Conservation (phyloP, 2,888 invertebrate genomes). For the Gastrophysa polygoni region DNA sequence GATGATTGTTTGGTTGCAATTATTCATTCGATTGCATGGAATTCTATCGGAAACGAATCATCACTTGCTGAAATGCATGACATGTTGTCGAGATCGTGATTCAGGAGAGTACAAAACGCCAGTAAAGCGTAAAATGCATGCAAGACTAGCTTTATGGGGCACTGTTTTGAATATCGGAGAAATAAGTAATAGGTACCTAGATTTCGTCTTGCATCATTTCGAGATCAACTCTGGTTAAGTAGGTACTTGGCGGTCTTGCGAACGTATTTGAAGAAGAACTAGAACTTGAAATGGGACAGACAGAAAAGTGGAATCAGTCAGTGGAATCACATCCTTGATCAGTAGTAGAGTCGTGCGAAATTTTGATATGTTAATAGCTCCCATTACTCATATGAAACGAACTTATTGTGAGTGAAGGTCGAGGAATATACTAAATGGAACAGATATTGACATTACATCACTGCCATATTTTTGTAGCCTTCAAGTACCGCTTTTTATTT, state of each 20-base stretch:
- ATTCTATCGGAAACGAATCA: conserved; percentile 14
- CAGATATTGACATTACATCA: neutral
- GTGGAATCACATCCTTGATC: neutral
- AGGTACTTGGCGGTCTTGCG: neutral
- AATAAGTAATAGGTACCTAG: neutral
- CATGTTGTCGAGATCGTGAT: conserved; percentile 30
- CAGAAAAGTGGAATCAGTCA: no score
- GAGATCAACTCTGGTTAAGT: neutral
- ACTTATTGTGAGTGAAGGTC: neutral
- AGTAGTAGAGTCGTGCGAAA: neutral
- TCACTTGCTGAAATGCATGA: conserved; percentile 27
- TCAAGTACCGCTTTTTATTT: neutral
- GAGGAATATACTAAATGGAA: neutral
- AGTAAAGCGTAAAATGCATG: conserved; percentile 16
- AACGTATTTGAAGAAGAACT: no score
- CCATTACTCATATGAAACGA: neutral
- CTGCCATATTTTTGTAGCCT: neutral
- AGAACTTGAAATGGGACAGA: no score
- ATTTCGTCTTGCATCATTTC: neutral
- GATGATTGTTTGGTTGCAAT: no score
- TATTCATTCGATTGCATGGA: conserved; percentile 2
- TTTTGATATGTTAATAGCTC: neutral
- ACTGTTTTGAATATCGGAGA: neutral
- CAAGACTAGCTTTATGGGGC: conserved; percentile 16
- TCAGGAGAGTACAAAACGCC: conserved; percentile 15